Evolutionary conservation across 2,888 invertebrate species (phyloP).

Genomic region (Apamea anceps): DNA sequence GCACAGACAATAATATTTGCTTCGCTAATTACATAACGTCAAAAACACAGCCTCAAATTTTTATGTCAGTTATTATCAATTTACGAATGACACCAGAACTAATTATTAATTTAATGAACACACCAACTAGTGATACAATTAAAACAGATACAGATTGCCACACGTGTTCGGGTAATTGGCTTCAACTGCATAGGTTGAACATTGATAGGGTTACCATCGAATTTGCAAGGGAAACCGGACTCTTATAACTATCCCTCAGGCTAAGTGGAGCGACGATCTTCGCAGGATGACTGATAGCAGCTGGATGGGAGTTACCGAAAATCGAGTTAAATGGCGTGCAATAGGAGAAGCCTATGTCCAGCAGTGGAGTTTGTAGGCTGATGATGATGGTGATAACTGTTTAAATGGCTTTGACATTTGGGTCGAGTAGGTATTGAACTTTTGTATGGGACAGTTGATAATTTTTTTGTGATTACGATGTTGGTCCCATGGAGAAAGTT

Average conservation of each 20-base stretch:
- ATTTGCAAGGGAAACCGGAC: not conserved
- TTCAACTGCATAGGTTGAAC: constrained; percentile 21
- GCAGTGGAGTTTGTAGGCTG: too few relatives aligned
- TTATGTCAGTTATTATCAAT: not conserved
- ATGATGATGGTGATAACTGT: too few relatives aligned
- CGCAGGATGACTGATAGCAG: too few relatives aligned
- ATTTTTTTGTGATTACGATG: not conserved
- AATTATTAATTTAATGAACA: constrained; percentile 6
- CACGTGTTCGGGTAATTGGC: constrained; percentile 38
- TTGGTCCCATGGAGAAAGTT: not conserved
- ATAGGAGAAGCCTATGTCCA: too few relatives aligned
- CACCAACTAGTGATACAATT: not conserved
- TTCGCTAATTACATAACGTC: not conserved
- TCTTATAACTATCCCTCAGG: too few relatives aligned
- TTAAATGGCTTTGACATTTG: not conserved
- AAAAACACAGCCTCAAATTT: not conserved
- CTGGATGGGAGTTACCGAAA: too few relatives aligned
- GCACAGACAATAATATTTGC: not conserved
- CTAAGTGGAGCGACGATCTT: too few relatives aligned
- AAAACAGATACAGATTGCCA: constrained; percentile 22
- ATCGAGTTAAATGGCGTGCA: too few relatives aligned
- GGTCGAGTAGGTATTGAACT: not conserved
- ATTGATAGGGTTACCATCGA: constrained; percentile 11
- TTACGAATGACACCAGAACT: not conserved
- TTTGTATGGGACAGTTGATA: not conserved